A percentile compares a stretch with the other conserved stretches of the same genome.
Evolutionary conservation across 2,797 vertebrate species (phyloP).

Genomic region (Thaleichthys pacificus): DNA sequence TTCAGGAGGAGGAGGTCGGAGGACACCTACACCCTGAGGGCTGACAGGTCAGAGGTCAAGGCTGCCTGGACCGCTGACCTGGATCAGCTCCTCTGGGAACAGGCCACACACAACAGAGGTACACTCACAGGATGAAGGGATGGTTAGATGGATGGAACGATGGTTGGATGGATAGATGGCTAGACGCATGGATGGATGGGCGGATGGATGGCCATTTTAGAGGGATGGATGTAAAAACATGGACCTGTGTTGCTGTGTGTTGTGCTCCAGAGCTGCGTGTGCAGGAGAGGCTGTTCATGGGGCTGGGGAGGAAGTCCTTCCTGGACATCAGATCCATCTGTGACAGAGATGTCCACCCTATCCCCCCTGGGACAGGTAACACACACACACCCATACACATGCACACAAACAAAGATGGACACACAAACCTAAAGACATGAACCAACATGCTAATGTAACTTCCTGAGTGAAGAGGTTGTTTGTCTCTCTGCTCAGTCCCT

Average conservation of each 20-base stretch:
- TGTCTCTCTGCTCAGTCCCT: conserved; percentile 70
- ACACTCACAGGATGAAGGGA: conserved; percentile 6
- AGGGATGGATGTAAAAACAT: not conserved
- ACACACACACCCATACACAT: not conserved
- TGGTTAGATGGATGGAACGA: not conserved
- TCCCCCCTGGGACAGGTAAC: conserved; percentile 50
- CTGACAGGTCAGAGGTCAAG: conserved; percentile 73
- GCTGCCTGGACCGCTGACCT: conserved; percentile 79
- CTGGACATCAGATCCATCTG: conserved; percentile 81
- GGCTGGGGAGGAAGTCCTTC: conserved; percentile 78
- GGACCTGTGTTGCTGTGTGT: not conserved
- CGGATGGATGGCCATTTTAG: not conserved
- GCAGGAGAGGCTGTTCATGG: conserved; percentile 83
- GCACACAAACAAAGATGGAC: not conserved
- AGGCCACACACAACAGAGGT: conserved; percentile 81
- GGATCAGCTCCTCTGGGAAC: conserved; percentile 81
- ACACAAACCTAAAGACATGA: too few species aligned
- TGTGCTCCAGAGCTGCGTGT: conserved; percentile 73
- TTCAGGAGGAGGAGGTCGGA: conserved; percentile 79
- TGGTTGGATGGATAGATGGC: not conserved
- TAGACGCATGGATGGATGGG: not conserved
- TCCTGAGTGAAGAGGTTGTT: conserved; percentile 19
- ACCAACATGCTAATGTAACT: too few species aligned
- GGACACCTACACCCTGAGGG: conserved; percentile 79
- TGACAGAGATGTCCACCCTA: conserved; percentile 71